These are phyloP conservation scores for Caenorhabditis angaria DNA, from an alignment of 2,888 invertebrate genomes.

Conservation along the genomic window DNA sequence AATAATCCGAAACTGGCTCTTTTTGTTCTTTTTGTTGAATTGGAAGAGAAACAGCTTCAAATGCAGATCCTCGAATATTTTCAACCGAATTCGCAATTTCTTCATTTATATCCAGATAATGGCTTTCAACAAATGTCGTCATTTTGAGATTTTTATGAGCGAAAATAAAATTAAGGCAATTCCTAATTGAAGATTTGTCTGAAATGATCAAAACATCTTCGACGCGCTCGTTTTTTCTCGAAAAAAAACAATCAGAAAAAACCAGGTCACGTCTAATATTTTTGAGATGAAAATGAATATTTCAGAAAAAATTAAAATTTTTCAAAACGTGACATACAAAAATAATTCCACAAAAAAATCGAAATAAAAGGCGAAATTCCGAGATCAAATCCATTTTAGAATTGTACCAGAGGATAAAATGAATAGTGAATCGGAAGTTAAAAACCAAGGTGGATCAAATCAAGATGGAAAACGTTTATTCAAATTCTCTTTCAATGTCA, in stretches of 20 bases:
- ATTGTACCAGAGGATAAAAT: neutral
- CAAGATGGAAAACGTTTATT: slow-evolving; percentile 20
- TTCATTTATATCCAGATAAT: neutral
- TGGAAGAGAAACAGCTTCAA: no score
- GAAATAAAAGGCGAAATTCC: no score
- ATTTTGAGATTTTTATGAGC: neutral
- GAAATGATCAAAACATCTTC: neutral
- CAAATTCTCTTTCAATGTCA: slow-evolving; percentile 30
- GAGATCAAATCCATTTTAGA: no score
- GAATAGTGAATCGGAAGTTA: neutral
- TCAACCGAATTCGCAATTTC: no score
- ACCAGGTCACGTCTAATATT: no score
- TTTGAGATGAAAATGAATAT: no score
- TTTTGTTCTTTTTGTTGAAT: neutral
- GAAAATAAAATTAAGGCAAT: neutral
- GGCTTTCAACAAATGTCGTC: neutral
- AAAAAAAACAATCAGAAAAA: no score
- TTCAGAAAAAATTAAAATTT: no score
- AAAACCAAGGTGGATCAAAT: neutral
- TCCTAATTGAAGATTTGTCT: neutral
- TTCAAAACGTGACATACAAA: no score
- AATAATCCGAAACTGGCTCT: slow-evolving; percentile 29
- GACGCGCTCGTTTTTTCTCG: no score
- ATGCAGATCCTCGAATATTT: neutral
- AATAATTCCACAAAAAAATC: no score